A percentile compares a stretch with the other conserved stretches of the same genome.
Conservation (phyloP, 2,888 invertebrate species). For the Vandiemenella viatica region DNA sequence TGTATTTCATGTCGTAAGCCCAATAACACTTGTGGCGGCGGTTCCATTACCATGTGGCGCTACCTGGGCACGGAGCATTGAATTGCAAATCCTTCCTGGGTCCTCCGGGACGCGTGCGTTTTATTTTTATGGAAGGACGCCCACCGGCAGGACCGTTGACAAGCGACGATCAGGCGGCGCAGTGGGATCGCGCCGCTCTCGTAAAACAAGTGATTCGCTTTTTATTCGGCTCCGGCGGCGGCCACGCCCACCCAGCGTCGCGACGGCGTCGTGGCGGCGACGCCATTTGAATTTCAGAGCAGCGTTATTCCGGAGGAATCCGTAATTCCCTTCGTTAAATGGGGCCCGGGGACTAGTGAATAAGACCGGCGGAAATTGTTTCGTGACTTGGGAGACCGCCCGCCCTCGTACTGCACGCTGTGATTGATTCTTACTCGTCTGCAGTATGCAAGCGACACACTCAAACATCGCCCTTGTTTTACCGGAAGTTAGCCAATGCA, state of each 20-base stretch:
- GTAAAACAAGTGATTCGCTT: conserved; percentile 12
- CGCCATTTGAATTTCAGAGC: not conserved
- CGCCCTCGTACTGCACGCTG: too few relatives aligned
- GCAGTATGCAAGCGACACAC: too few relatives aligned
- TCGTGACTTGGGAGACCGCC: too few relatives aligned
- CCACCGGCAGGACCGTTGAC: conserved; percentile 9
- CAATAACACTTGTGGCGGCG: conserved; percentile 1
- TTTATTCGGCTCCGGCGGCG: conserved; percentile 1
- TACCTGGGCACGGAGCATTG: conserved; percentile 1
- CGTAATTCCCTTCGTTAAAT: not conserved
- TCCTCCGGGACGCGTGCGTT: not conserved
- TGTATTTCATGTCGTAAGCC: not conserved
- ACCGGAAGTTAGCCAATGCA: too few relatives aligned
- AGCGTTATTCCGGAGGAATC: not conserved
- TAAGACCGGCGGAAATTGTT: too few relatives aligned
- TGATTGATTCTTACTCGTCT: too few relatives aligned
- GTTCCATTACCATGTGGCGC: conserved; percentile 1
- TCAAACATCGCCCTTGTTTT: too few relatives aligned
- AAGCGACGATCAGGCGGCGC: conserved; percentile 9
- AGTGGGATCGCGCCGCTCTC: conserved; percentile 8
- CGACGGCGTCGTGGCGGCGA: not conserved
- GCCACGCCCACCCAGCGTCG: not conserved
- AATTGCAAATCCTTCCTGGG: conserved; percentile 5
- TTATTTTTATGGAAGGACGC: conserved; percentile 10
- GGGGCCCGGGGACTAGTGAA: too few relatives aligned